Conservation (phyloP, 2,888 invertebrate genomes). For the Liodrosophila aerea region DNA sequence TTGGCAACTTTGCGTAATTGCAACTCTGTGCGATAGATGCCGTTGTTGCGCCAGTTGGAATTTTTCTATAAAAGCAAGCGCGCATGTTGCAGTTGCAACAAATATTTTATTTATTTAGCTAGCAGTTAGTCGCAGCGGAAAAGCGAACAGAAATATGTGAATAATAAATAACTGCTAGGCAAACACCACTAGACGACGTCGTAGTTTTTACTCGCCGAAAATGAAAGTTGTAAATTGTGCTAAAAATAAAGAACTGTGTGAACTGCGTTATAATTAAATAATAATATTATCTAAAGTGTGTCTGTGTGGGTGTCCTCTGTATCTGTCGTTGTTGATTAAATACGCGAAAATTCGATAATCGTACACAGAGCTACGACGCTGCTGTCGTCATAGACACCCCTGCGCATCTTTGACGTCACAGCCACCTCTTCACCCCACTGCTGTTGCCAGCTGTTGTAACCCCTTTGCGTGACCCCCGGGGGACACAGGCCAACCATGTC, state of each 20-base stretch:
- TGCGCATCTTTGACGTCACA: constrained; percentile 59
- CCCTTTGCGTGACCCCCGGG: not conserved
- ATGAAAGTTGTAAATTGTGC: constrained; percentile 37
- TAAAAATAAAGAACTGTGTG: constrained; percentile 38
- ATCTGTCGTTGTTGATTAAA: constrained; percentile 13
- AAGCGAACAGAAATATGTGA: constrained; percentile 7
- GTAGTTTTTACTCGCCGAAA: constrained; percentile 25
- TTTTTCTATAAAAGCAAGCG: constrained; percentile 30
- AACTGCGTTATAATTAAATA: constrained; percentile 42
- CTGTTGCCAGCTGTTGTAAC: constrained; percentile 49
- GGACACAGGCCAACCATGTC: constrained; percentile 27
- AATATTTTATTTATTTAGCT: constrained; percentile 19
- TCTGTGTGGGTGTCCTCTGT: not conserved
- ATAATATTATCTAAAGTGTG: constrained; percentile 1
- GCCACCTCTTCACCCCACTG: not conserved
- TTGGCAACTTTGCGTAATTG: not conserved
- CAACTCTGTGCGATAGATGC: constrained; percentile 15
- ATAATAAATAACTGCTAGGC: not conserved
- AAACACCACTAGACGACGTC: constrained; percentile 1
- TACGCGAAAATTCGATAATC: constrained; percentile 62
- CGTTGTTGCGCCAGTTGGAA: constrained; percentile 11
- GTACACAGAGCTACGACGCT: constrained; percentile 8
- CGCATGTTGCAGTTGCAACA: constrained; percentile 22
- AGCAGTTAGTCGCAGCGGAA: constrained; percentile 9
- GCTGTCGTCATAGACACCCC: constrained; percentile 15